Base-by-base conservation (phyloP, 2,888 invertebrate species). In the Acrocera orbiculus region DNA sequence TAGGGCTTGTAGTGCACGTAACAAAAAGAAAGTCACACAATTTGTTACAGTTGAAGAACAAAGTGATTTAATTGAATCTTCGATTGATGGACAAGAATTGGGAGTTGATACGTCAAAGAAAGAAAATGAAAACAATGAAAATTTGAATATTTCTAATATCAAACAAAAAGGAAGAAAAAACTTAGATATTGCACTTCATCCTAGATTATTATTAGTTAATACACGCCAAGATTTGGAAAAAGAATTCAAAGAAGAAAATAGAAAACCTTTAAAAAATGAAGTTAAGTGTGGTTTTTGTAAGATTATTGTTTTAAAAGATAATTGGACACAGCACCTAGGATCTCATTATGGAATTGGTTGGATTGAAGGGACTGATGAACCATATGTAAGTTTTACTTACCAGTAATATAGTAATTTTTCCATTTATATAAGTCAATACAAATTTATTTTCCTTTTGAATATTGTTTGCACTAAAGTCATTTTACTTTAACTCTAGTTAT, bases 291-390 rank as follows among this genome's bases (percentile, higher is more conserved):
- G 54, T 0, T 38, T 56, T 7, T 59, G 59, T 34, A 44, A 55
- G 16, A 42, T 34, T 3, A 44, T 44, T n/a, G 40, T 47, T 7
- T 23, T 27, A 0, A 35, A 40, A 10, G 24, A 28, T 0, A 33
- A 39, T 4, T 59, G 54, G 54, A 26, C 31, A 3, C n/a, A 28
- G 2, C 59, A 59, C 37, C 16, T 52, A 10, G 36, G 41, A 4
- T 40, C 43, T 23, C 59, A 59, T 41, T 58, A 58, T 36, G 60
- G 59, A 16, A 34, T 60, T 6, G 58, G 56, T 4, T 59, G 57
- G 58, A 32, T 38, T 10, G 37, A 43, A 4, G 52, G 48, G 10
- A 15, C 32, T 0, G 39, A 50, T 10, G 24, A 39, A 3, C 40
- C 47, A 11, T 26, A 46, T 40, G 55, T 52, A 37, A 40, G 52